These are phyloP conservation scores for Nasonovia ribisnigri DNA, from an alignment of 2,888 invertebrate species.

Conservation along the genomic window DNA sequence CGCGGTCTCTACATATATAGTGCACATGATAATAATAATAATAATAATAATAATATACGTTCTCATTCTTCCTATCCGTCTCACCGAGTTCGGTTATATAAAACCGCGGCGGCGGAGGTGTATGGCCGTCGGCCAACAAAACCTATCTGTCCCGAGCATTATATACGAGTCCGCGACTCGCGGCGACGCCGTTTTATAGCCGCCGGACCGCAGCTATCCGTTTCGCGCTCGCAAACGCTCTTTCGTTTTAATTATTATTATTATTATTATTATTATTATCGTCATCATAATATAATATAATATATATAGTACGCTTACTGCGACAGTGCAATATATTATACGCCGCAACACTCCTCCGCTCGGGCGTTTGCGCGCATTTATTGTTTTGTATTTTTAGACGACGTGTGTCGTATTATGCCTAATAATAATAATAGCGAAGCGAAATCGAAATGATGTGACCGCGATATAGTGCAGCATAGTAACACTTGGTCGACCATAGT, in stretches of 20 bases:
- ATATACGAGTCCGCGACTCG: conserved; percentile 1
- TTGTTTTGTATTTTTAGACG: conserved; percentile 50
- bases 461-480: background rate
- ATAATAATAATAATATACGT: background rate
- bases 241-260: conserved; percentile 20
- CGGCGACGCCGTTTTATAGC: conserved; percentile 37
- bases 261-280: background rate
- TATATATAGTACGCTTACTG: too few relatives aligned
- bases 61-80: background rate
- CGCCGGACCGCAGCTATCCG: background rate
- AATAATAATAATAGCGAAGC: conserved; percentile 10
- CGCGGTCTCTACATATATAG: background rate
- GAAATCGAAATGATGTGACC: background rate
- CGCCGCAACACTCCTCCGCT: background rate
- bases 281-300: too few relatives aligned
- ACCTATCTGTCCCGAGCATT: conserved; percentile 10
- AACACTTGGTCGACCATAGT: background rate
- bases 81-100: background rate
- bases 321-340: too few relatives aligned
- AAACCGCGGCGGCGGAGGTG: background rate
- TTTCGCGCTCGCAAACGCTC: background rate
- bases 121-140: conserved; percentile 42
- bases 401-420: background rate
- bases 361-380: background rate
- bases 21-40: background rate